phyloP scores from a whole-genome alignment of 1,140 invertebrate species.

The Hyphantria cunea region DNA sequence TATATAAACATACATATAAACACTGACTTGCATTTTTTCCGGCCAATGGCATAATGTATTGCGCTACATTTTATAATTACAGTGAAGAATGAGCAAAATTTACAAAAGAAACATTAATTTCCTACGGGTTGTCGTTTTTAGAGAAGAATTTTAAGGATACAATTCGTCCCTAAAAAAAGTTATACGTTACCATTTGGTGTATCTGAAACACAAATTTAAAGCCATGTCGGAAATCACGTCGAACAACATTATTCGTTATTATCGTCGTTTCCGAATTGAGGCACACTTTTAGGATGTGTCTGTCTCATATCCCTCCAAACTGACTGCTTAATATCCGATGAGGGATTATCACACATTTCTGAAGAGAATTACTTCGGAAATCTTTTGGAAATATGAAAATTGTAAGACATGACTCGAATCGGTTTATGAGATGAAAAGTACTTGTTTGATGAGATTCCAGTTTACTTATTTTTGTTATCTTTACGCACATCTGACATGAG shows the following conservation, averaged over 20 bases:
- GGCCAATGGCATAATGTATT: too few species aligned
- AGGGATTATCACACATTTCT: constrained; percentile 4
- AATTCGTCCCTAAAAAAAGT: too few species aligned
- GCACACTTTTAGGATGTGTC: constrained; percentile 2
- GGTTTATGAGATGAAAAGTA: background rate
- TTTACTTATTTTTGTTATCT: too few species aligned
- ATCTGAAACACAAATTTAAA: background rate
- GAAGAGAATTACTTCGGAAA: background rate
- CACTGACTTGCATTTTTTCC: too few species aligned
- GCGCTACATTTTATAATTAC: too few species aligned
- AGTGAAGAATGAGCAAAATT: too few species aligned
- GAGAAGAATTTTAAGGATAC: too few species aligned
- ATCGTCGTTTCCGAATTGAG: constrained; percentile 6
- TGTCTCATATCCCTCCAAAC: background rate
- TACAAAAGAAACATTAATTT: too few species aligned
- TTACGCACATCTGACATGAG: too few species aligned
- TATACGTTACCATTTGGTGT: background rate
- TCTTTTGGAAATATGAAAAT: background rate
- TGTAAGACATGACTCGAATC: background rate
- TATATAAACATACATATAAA: too few species aligned
- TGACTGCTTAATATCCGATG: background rate
- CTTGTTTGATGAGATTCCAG: too few species aligned
- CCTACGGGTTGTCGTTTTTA: too few species aligned
- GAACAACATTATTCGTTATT: constrained; percentile 10
- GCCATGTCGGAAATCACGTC: constrained; percentile 4